Conservation (phyloP, 1,140 invertebrate genomes). For the Drosophila lacertosa region DNA sequence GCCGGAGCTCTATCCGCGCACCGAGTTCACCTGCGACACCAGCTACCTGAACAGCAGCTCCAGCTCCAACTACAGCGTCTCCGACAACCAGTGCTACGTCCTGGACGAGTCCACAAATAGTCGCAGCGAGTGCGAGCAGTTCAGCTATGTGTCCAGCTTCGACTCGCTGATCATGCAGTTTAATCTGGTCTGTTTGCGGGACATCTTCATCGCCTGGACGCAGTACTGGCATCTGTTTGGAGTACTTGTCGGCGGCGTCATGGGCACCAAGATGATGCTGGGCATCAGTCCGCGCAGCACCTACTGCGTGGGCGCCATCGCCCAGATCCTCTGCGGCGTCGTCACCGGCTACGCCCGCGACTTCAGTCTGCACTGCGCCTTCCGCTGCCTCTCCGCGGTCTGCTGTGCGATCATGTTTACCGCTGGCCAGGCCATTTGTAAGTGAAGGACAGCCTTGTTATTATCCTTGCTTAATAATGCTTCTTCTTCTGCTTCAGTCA, state of each 20-base stretch:
- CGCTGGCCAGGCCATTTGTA: constrained; percentile 81
- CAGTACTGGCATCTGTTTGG: constrained; percentile 84
- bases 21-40: constrained; percentile 67
- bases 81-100: constrained; percentile 69
- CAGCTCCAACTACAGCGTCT: constrained; percentile 45
- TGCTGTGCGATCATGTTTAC: constrained; percentile 84
- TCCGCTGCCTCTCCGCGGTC: constrained; percentile 80
- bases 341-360: constrained; percentile 79
- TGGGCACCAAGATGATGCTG: constrained; percentile 83
- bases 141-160: constrained; percentile 68
- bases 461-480: neutral
- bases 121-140: constrained; percentile 63
- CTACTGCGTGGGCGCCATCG: constrained; percentile 79
- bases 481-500: constrained; percentile 45
- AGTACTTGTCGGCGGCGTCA: constrained; percentile 82
- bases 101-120: constrained; percentile 34
- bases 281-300: constrained; percentile 78
- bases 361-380: constrained; percentile 81
- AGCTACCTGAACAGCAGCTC: constrained; percentile 33
- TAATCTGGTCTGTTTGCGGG: constrained; percentile 83
- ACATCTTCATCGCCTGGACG: constrained; percentile 84
- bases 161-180: constrained; percentile 82
- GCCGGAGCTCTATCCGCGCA: constrained; percentile 70
- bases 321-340: constrained; percentile 80
- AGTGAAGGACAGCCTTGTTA: too few species aligned